Conservation (phyloP, 2,888 invertebrate genomes). For the Papilio protenor region DNA sequence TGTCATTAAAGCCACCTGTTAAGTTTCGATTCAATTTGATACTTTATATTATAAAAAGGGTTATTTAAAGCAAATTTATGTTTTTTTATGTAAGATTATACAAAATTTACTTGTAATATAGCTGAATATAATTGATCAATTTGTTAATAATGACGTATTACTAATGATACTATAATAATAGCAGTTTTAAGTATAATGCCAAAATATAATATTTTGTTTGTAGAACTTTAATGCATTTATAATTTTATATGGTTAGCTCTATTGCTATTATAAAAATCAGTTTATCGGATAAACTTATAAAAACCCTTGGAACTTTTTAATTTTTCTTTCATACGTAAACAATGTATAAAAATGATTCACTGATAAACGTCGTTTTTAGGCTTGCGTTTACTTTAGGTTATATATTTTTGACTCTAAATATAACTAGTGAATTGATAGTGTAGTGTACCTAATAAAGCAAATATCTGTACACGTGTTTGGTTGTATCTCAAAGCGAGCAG, state of each 20-base stretch:
- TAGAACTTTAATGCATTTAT: neutral
- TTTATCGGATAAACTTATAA: neutral
- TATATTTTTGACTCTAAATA: neutral
- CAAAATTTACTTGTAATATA: neutral
- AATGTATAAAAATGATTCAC: too few species aligned
- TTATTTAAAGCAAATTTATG: neutral
- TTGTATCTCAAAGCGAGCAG: neutral
- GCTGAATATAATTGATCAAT: neutral
- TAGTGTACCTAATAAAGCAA: neutral
- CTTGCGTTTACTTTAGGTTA: neutral
- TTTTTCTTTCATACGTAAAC: too few species aligned
- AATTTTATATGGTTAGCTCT: neutral
- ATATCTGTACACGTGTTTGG: conserved; percentile 4
- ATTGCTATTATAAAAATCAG: neutral
- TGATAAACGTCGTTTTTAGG: neutral
- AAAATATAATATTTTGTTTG: neutral
- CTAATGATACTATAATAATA: neutral
- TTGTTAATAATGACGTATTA: neutral
- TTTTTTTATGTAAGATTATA: neutral
- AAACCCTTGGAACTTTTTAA: too few species aligned
- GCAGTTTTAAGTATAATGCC: neutral
- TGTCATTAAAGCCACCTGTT: neutral
- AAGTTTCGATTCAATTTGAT: neutral
- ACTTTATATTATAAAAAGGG: neutral
- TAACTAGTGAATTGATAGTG: neutral